phyloP scores from a whole-genome alignment of 2,797 vertebrate species.

The Pseudochirops corinnae region DNA sequence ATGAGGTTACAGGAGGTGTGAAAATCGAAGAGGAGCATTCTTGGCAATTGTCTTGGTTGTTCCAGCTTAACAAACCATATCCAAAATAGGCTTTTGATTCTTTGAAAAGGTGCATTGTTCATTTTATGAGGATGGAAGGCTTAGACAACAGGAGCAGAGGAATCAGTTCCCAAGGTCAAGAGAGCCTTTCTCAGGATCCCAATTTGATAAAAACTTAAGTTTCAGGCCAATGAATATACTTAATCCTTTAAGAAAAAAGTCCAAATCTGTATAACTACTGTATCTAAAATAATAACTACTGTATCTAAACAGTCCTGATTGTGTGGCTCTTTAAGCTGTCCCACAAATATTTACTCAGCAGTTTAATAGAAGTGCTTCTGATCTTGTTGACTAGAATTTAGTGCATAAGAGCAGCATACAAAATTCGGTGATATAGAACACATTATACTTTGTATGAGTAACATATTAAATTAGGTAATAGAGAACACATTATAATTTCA shows the following conservation, averaged over 20 bases:
- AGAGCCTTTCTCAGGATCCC: slow-evolving; percentile 38
- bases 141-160: slow-evolving; percentile 45
- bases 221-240: background rate
- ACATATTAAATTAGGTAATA: background rate
- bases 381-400: slow-evolving; percentile 8
- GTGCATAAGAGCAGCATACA: background rate
- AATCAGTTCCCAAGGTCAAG: slow-evolving; percentile 34
- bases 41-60: slow-evolving; percentile 50
- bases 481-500: background rate
- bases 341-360: slow-evolving; percentile 24
- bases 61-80: background rate
- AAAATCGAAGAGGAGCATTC: background rate
- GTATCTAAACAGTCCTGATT: slow-evolving; percentile 53
- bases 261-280: slow-evolving; percentile 42
- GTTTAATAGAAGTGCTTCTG: slow-evolving; percentile 9
- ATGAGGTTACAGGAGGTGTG: background rate
- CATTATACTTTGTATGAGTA: background rate
- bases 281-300: slow-evolving; percentile 52
- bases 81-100: slow-evolving; percentile 22
- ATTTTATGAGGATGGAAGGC: slow-evolving; percentile 42
- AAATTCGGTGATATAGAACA: background rate
- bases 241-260: slow-evolving; percentile 28
- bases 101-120: slow-evolving; percentile 20
- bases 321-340: background rate
- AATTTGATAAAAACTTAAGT: background rate